Percentiles rank a stretch among this genome's conserved stretches.
Evolutionary conservation across 2,797 vertebrate genomes (phyloP).

Genomic region (Spinus pinus): DNA sequence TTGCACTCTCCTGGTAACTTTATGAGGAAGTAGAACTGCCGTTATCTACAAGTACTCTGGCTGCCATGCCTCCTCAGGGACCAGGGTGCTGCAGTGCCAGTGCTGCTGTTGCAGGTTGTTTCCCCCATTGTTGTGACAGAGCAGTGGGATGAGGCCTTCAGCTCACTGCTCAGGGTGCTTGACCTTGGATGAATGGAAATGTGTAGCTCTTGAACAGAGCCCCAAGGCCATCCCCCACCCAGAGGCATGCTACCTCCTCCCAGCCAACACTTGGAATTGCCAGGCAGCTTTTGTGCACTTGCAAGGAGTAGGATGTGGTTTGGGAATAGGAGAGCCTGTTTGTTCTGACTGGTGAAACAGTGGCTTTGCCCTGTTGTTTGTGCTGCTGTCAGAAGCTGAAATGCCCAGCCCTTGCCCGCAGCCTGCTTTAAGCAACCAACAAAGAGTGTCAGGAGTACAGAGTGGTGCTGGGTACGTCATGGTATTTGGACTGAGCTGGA

Average conservation of each 20-base stretch:
- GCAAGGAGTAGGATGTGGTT: not conserved
- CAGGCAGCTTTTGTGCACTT: not conserved
- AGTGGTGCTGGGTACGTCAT: rapidly evolving
- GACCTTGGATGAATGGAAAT: rapidly evolving
- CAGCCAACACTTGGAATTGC: not conserved
- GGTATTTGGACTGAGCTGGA: not conserved
- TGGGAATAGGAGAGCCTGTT: not conserved
- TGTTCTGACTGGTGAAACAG: rapidly evolving
- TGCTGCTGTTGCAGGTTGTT: not conserved
- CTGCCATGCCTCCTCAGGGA: not conserved
- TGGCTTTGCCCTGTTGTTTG: not conserved
- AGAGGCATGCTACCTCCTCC: rapidly evolving
- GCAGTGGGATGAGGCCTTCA: not conserved
- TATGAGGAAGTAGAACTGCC: rapidly evolving
- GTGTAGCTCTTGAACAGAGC: not conserved
- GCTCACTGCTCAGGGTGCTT: rapidly evolving
- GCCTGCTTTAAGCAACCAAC: not conserved
- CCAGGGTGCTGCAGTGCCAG: not conserved
- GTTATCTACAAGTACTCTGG: not conserved
- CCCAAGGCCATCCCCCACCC: not conserved
- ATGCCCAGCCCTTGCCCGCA: not conserved
- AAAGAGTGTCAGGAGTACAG: not conserved
- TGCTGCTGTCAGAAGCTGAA: not conserved
- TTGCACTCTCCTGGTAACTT: rapidly evolving
- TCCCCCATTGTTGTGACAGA: rapidly evolving